Conservation (phyloP, 2,888 invertebrate species). For the Nephrotoma appendiculata region DNA sequence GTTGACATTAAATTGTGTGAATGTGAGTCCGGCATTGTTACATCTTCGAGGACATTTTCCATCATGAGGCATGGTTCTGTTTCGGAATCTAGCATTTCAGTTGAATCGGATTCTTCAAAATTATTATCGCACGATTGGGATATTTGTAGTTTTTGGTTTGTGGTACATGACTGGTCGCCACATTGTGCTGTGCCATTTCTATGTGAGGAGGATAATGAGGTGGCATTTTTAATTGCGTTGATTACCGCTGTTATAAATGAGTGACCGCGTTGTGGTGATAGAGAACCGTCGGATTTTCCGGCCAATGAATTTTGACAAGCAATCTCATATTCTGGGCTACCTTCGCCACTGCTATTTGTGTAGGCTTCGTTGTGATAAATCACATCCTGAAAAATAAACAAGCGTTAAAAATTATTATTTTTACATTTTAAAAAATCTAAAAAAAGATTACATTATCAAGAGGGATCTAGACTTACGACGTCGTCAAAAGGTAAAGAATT, state of each 20-base stretch:
- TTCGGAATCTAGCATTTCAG: slow-evolving; percentile 66
- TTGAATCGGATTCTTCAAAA: slow-evolving; percentile 45
- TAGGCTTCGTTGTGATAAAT: slow-evolving; percentile 68
- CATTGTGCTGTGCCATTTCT: not conserved
- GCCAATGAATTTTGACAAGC: slow-evolving; percentile 20
- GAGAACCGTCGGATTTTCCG: slow-evolving; percentile 26
- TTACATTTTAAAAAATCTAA: too few relatives aligned
- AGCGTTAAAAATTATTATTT: not conserved
- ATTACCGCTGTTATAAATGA: slow-evolving; percentile 60
- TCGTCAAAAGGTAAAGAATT: too few relatives aligned
- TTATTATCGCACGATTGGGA: not conserved
- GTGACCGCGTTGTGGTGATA: slow-evolving; percentile 46
- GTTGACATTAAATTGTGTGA: slow-evolving; percentile 53
- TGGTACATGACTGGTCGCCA: not conserved
- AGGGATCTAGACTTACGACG: too few relatives aligned
- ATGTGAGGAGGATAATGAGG: slow-evolving; percentile 18
- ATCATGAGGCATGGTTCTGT: slow-evolving; percentile 72
- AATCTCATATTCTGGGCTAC: slow-evolving; percentile 42
- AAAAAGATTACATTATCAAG: too few relatives aligned
- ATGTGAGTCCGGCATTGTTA: slow-evolving; percentile 46
- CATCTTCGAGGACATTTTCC: slow-evolving; percentile 57
- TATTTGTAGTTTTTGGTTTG: slow-evolving; percentile 14
- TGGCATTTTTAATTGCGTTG: slow-evolving; percentile 48
- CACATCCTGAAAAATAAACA: slow-evolving; percentile 40
- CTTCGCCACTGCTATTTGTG: slow-evolving; percentile 53